Percentiles rank a stretch among this genome's conserved stretches.
These are phyloP conservation scores for Apamea monoglypha DNA, from an alignment of 2,888 invertebrate genomes.

Conservation along the genomic window DNA sequence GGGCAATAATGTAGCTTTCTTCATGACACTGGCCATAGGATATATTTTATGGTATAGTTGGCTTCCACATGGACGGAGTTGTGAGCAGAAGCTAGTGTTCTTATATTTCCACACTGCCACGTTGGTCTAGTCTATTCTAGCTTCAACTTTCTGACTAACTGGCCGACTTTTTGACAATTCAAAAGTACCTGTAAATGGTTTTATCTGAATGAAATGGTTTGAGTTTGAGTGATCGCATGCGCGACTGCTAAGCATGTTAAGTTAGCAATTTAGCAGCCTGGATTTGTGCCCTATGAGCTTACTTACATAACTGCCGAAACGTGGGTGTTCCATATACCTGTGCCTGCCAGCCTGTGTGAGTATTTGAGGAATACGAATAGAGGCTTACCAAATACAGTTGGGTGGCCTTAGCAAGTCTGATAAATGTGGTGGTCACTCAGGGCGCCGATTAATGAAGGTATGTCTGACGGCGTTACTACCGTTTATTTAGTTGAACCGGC, in stretches of 20 bases:
- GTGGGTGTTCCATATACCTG: too few species aligned
- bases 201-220: not conserved
- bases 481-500: constrained; percentile 31
- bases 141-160: not conserved
- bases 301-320: not conserved
- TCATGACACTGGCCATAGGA: not conserved
- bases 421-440: constrained; percentile 34
- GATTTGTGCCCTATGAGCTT: not conserved
- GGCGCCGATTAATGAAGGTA: constrained; percentile 52
- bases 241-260: not conserved
- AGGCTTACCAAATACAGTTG: not conserved
- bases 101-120: not conserved
- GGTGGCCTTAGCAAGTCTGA: constrained; percentile 23
- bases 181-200: too few species aligned
- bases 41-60: not conserved
- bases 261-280: not conserved
- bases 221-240: not conserved
- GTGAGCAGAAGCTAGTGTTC: not conserved
- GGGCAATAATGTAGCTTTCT: too few species aligned
- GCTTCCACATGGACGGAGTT: not conserved
- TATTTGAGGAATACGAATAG: not conserved
- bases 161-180: too few species aligned
- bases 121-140: not conserved
- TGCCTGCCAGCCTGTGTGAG: too few species aligned
- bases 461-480: constrained; percentile 38